These are phyloP conservation scores for Leptodactylus fallax DNA, from an alignment of 2,797 vertebrate genomes.

Conservation along the genomic window DNA sequence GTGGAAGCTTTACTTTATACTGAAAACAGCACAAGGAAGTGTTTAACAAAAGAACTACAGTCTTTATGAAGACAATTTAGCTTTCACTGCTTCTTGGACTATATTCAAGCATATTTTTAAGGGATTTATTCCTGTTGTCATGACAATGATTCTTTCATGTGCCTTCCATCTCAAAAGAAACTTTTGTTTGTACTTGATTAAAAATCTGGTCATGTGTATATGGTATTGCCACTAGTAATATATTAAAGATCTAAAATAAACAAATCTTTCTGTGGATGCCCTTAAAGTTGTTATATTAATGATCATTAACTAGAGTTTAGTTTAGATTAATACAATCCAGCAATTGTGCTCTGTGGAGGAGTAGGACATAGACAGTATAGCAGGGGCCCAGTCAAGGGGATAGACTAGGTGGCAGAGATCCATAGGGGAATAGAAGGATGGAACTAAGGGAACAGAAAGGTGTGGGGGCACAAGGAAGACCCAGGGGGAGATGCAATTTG, in stretches of 20 bases:
- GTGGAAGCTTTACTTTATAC: background rate
- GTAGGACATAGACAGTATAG: too few species aligned
- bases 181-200: conserved; percentile 4
- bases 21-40: background rate
- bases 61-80: conserved; percentile 3
- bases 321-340: background rate
- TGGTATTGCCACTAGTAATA: background rate
- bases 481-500: too few species aligned
- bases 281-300: background rate
- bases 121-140: conserved; percentile 33
- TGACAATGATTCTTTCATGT: conserved; percentile 12
- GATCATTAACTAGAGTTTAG: background rate
- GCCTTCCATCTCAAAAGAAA: conserved; percentile 4
- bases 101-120: background rate
- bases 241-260: background rate
- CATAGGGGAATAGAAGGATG: too few species aligned
- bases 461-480: too few species aligned
- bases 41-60: background rate
- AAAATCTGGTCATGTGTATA: conserved; percentile 20
- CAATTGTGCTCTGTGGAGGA: too few species aligned
- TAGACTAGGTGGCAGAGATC: too few species aligned
- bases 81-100: conserved; percentile 17
- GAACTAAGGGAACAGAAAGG: too few species aligned
- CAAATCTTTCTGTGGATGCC: background rate
- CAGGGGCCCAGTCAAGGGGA: too few species aligned